phyloP scores from a whole-genome alignment of 2,797 vertebrate genomes.

The Kryptopterus vitreolus region DNA sequence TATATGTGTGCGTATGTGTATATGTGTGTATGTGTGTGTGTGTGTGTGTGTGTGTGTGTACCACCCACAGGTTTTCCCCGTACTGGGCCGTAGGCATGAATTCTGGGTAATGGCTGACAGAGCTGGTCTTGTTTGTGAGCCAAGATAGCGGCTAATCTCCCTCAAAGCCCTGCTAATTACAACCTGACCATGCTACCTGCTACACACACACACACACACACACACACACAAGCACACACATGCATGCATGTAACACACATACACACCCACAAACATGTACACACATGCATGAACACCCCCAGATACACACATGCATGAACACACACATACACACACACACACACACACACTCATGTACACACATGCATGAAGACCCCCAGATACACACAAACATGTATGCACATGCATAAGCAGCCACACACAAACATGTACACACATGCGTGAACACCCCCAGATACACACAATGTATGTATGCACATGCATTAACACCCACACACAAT shows the following conservation, averaged over 20 bases:
- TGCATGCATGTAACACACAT: background rate
- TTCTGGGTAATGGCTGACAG: slow-evolving; percentile 40
- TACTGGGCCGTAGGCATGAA: slow-evolving; percentile 18
- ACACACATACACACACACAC: background rate
- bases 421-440: too few species aligned
- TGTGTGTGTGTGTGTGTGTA: background rate
- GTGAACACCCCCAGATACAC: too few species aligned
- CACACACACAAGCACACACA: slow-evolving; percentile 29
- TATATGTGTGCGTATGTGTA: background rate
- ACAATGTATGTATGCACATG: too few species aligned
- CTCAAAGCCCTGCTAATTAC: slow-evolving; percentile 51
- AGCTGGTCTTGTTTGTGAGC: slow-evolving; percentile 39
- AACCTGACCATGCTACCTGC: slow-evolving; percentile 24
- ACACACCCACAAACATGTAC: background rate
- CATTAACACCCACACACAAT: too few species aligned
- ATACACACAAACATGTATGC: too few species aligned
- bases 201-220: slow-evolving; percentile 18
- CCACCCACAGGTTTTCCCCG: slow-evolving; percentile 8
- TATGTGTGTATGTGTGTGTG: background rate
- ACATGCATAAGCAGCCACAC: too few species aligned
- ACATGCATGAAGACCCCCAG: too few species aligned
- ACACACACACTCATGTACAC: too few species aligned
- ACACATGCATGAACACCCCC: too few species aligned
- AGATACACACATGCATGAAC: too few species aligned
- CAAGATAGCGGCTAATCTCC: slow-evolving; percentile 46